A percentile compares a stretch with the other conserved stretches of the same genome.
These are phyloP conservation scores for Stichodactyla helianthus DNA, from an alignment of 64 coral and sea anemone species.

Conservation along the genomic window DNA sequence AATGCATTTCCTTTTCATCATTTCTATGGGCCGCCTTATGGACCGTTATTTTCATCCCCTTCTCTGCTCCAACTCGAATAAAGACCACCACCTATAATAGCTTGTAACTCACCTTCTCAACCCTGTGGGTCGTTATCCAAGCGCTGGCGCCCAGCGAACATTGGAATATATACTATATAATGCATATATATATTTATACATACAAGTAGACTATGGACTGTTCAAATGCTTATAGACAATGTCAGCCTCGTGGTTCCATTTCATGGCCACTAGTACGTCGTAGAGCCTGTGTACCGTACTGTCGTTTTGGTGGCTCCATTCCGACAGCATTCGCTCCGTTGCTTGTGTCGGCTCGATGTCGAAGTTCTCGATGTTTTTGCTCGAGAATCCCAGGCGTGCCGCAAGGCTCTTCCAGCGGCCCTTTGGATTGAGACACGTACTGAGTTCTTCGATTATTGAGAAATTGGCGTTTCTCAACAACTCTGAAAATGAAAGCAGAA, in stretches of 20 bases:
- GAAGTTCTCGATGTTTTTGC: constrained; percentile 49
- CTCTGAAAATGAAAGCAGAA: background rate
- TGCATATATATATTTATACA: background rate
- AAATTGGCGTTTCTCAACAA: constrained; percentile 20
- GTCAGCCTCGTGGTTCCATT: constrained; percentile 14
- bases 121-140: background rate
- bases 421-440: constrained; percentile 22
- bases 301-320: constrained; percentile 35
- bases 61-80: background rate
- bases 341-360: constrained; percentile 2
- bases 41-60: no score
- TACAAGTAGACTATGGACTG: background rate
- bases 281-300: constrained; percentile 14
- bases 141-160: background rate
- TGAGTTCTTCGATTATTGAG: constrained; percentile 25
- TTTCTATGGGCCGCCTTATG: no score
- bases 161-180: background rate
- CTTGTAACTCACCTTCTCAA: background rate
- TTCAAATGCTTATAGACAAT: constrained; percentile 30
- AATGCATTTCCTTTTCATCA: no score
- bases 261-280: constrained; percentile 6
- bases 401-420: constrained; percentile 54
- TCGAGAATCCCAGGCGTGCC: constrained; percentile 18
- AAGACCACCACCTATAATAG: background rate
- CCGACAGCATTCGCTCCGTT: constrained; percentile 24